These are phyloP conservation scores for Corvus hawaiiensis DNA, from an alignment of 2,113 vertebrate genomes.

Conservation along the genomic window DNA sequence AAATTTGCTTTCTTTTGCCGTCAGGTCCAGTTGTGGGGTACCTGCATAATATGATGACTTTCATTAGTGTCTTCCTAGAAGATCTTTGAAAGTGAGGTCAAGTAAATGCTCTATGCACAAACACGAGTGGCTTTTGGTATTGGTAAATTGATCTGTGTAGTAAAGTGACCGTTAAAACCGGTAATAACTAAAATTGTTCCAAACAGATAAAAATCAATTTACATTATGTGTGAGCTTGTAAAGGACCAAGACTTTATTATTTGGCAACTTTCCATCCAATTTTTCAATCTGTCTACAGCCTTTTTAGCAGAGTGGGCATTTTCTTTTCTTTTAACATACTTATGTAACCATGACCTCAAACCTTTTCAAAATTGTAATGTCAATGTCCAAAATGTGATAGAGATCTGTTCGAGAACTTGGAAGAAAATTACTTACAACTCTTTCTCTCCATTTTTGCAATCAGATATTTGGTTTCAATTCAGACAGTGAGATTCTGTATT, in stretches of 20 bases:
- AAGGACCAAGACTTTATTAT: not conserved
- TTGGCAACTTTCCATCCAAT: not conserved
- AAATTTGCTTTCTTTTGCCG: not conserved
- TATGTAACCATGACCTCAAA: not conserved
- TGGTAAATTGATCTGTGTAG: not conserved
- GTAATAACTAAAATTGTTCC: not conserved
- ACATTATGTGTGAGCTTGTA: not conserved
- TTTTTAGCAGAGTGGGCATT: not conserved
- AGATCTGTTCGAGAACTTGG: not conserved
- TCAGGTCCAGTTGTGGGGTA: not conserved
- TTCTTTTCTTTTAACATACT: not conserved
- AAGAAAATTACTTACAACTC: not conserved
- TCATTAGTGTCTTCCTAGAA: not conserved
- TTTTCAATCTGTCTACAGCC: not conserved
- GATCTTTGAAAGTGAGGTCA: not conserved
- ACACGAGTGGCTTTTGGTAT: not conserved
- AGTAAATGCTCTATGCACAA: not conserved
- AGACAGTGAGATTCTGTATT: not conserved
- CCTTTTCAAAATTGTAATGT: not conserved
- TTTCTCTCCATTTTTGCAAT: not conserved
- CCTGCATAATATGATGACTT: not conserved
- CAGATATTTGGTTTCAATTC: not conserved
- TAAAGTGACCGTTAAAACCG: not conserved
- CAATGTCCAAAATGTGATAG: not conserved
- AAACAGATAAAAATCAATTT: conserved; percentile 1